Percentiles rank a stretch among this genome's conserved stretches.
Evolutionary conservation across 2,888 invertebrate species (phyloP).

Genomic region (Ennomos fuscantarius): DNA sequence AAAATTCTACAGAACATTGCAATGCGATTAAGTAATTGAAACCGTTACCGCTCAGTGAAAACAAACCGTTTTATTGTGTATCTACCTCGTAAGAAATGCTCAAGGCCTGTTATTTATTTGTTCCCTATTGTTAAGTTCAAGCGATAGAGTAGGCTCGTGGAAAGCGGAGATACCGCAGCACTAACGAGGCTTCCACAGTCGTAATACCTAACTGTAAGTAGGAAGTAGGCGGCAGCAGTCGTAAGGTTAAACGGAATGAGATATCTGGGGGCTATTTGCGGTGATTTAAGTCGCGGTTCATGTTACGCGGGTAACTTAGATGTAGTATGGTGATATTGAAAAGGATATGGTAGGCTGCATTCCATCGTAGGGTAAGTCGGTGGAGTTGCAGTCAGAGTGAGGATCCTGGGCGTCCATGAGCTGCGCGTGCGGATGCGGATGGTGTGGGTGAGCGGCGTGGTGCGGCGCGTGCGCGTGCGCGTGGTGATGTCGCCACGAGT

Average conservation of each 20-base stretch:
- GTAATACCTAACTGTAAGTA: constrained; percentile 76
- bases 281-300: constrained; percentile 53
- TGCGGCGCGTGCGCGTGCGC: constrained; percentile 88
- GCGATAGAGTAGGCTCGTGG: constrained; percentile 41
- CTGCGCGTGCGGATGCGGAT: constrained; percentile 84
- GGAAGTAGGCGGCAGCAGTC: constrained; percentile 76
- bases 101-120: constrained; percentile 21
- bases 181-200: constrained; percentile 80
- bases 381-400: constrained; percentile 96
- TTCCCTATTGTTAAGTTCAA: constrained; percentile 23
- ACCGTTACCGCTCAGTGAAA: background rate
- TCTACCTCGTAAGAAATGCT: constrained; percentile 4
- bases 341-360: constrained; percentile 98
- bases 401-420: constrained; percentile 93
- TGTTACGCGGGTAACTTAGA: constrained; percentile 39
- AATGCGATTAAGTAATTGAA: constrained; percentile 1
- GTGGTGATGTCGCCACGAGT: constrained; percentile 91
- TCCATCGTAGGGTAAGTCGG: constrained; percentile 96
- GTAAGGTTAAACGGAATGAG: constrained; percentile 85
- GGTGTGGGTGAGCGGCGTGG: constrained; percentile 90
- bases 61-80: background rate
- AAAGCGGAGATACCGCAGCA: constrained; percentile 79
- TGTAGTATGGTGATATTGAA: constrained; percentile 70
- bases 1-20: background rate
- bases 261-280: constrained; percentile 70